Evolutionary conservation across 1,140 invertebrate species (phyloP), one percentile per base, ranked within the genome.

Genomic region (Drosophila trapezifrons): DNA sequence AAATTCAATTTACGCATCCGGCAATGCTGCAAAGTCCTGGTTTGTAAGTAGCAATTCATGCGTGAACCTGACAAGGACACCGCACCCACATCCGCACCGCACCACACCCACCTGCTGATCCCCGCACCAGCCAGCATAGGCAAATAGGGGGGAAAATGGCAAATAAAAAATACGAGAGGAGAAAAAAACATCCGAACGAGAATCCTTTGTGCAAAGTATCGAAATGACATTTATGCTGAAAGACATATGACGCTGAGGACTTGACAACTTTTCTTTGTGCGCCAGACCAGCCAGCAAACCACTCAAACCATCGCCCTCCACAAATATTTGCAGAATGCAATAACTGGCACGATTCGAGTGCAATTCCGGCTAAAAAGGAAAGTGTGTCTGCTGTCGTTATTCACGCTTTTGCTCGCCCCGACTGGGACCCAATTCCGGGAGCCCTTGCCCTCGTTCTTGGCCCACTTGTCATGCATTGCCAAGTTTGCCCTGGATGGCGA

Each of bases 1-100:
- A 81, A 81, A 74, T 81, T 64, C 79, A 82, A 81, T 80, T 80
- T 81, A 71, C 65, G 46, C 65, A 76, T 58, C 59, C 64, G 49
- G 69, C 57, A 63, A 40, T 57, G 46, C 70, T 32, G 55, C 69
- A 47, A 67, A 73, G 76, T 67, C 79, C 57, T 78, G 79, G 58
- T 58, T 52, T 74, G 47, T 57, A 55, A 78, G 67, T 59, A 74
- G 69, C 69, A 59, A 40, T 52, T 74, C 79, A 81, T 71, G 79
- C 79, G 74, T 81, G 57, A 82, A 69, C 32, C 64, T 66, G 80
- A 83, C 80, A 83, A 79, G 80, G 75, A 70, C 65, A 63, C 54
- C 46, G 40, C 22, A 73, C 40, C 47, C 40, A 29, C 40, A 46
- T n/a, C n/a, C n/a, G n/a, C n/a, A n/a, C n/a, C n/a, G n/a, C n/a